Base-by-base conservation (phyloP, 1,140 invertebrate species). In the Drosophila nasuta region DNA sequence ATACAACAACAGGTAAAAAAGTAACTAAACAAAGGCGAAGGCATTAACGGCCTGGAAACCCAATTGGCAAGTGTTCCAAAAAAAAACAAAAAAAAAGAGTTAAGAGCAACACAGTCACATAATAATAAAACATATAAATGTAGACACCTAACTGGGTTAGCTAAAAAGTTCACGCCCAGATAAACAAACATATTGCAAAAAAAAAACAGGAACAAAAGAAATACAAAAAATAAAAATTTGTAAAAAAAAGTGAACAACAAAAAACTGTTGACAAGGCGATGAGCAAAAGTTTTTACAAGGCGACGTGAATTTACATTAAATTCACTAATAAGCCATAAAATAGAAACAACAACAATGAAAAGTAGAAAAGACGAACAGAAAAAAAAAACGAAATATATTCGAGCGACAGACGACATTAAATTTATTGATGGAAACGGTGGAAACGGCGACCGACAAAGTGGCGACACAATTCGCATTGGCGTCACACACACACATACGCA, bases 371-470 rank as follows among this genome's bases (percentile, higher is more conserved):
- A 25, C 20, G 6, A 59, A 33, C 20, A 58, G 5, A 25, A 54
- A 45, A 41, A 17, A 45, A 33, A 70, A 35, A 58, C 28, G 35
- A 75, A 57, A 57, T 15, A 45, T 20, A 54, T 51, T 43, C 25
- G 38, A 46, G 45, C 38, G 38, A 28, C 64, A 86, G 82, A 88
- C 79, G 73, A 82, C 80, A 86, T 88, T 86, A 78, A 86, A 88
- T 86, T 86, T 86, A 86, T 86, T 86, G 82, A 86, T 86, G 83
- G 73, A 86, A 86, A 86, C 79, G 81, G 59, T 69, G 63, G 38
- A 65, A 33, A 65, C 13, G 25, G 43, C 41, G 63, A 13, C 38
- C 63, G 63, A 65, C 63, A 65, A 65, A 65, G 38, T 65, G 63
- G 63, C 63, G 63, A 65, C 63, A 65, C 20, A 33, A 65, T 65